Base-by-base conservation (phyloP, 2,113 vertebrate genomes). In the Smithornis capensis region DNA sequence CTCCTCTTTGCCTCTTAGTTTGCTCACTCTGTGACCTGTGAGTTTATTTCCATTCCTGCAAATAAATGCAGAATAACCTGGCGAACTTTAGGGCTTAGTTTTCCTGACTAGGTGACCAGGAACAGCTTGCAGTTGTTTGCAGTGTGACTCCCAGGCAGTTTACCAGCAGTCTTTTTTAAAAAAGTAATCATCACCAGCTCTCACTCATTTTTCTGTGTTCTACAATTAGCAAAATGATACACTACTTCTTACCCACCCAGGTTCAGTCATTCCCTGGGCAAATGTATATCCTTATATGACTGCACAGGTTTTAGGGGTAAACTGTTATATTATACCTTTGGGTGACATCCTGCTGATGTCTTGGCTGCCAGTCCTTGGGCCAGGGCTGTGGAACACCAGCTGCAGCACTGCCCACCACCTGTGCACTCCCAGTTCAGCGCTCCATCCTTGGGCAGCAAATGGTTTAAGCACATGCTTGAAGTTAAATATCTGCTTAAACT, bases 361-460 rank as follows among this genome's bases (percentile, higher is more conserved):
- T 40, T 56, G 57, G 52, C 74, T 75, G 40, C 33, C 90, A 55
- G 59, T 31, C 28, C 59, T 60, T 3, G 0, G 21, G n/a, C 37
- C 86, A 59, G 77, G 50, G 11, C 71, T 59, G 40, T 44, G 60
- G 40, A 35, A 22, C 3, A 4, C 10, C 22, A 42, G 47, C 65
- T 63, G 35, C 76, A 67, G 47, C 75, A 24, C 33, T 31, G 62
- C 28, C 38, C 10, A 19, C 56, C 13, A 33, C 45, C 57, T 2
- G 0, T 2, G 3, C 62, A 5, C 37, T 84, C 42, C 11, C n/a
- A 6, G 28, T 23, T 67, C 5, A 1, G 21, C 19, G 29, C 2
- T 17, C 49, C 31, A 2, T 37, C 52, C 67, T 45, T 33, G 35
- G 28, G 40, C 59, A 76, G 23, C 67, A 71, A 19, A 55, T 38